Evolutionary conservation across 2,113 vertebrate genomes (phyloP).

Genomic region (Chaenogobius annularis): DNA sequence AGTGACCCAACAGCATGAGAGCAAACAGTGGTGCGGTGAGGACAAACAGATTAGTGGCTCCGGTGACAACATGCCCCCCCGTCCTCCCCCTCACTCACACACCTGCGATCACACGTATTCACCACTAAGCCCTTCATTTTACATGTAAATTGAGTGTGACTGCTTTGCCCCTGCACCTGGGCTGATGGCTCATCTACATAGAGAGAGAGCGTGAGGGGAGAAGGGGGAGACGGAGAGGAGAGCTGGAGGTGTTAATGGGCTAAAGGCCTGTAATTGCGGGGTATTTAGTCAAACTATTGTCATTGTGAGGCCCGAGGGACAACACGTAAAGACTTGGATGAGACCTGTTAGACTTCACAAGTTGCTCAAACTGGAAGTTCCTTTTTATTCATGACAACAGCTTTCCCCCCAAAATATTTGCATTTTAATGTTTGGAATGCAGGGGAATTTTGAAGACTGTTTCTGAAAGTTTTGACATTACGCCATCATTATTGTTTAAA

Average conservation of each 20-base stretch:
- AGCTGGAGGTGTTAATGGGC: slow-evolving; percentile 54
- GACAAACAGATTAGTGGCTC: slow-evolving; percentile 60
- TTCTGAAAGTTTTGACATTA: not conserved
- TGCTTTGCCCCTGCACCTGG: slow-evolving; percentile 73
- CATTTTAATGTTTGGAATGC: not conserved
- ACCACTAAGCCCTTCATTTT: slow-evolving; percentile 59
- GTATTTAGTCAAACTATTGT: slow-evolving; percentile 54
- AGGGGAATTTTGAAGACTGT: not conserved
- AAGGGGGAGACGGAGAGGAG: slow-evolving; percentile 15
- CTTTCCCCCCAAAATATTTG: not conserved
- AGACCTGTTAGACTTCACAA: slow-evolving; percentile 40
- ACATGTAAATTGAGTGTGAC: slow-evolving; percentile 73
- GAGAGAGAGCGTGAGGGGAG: slow-evolving; percentile 21
- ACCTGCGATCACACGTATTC: slow-evolving; percentile 71
- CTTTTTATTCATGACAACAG: slow-evolving; percentile 11
- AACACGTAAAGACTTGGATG: slow-evolving; percentile 44
- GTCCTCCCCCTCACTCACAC: slow-evolving; percentile 46
- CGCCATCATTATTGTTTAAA: not conserved
- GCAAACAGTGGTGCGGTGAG: slow-evolving; percentile 46
- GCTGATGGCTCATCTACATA: slow-evolving; percentile 64
- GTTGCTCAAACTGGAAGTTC: slow-evolving; percentile 8
- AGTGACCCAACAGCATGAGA: slow-evolving; percentile 33
- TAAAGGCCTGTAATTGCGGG: slow-evolving; percentile 59
- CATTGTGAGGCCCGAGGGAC: slow-evolving; percentile 34
- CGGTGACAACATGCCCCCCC: slow-evolving; percentile 40